phyloP scores from a whole-genome alignment of 2,888 invertebrate genomes.

The Globia sparganii region DNA sequence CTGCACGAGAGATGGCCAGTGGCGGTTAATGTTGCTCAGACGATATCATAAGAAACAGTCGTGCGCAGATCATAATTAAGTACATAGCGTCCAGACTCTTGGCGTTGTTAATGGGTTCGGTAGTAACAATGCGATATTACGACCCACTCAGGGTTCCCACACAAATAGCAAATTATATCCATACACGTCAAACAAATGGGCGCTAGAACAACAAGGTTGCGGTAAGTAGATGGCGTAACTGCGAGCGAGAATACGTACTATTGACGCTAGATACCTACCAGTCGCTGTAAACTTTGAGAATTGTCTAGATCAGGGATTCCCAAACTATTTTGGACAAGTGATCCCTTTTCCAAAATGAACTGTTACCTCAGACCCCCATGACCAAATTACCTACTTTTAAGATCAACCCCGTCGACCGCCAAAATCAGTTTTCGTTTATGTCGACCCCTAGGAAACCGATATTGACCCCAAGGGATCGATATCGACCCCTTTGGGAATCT shows the following conservation, averaged over 20 bases:
- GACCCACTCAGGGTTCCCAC: constrained; percentile 82
- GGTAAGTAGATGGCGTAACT: constrained; percentile 79
- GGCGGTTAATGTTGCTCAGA: constrained; percentile 61
- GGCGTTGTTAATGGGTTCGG: constrained; percentile 79
- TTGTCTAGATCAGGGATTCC: constrained; percentile 25
- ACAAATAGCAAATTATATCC: constrained; percentile 84
- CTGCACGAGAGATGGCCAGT: constrained; percentile 67
- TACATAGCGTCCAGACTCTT: constrained; percentile 78
- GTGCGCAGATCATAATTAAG: constrained; percentile 75
- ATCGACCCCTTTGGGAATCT: too few relatives aligned
- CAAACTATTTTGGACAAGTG: too few relatives aligned
- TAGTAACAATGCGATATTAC: constrained; percentile 85
- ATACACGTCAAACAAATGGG: constrained; percentile 83
- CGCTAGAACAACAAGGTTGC: constrained; percentile 83
- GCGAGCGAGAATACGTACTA: constrained; percentile 70
- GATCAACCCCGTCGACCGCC: too few relatives aligned
- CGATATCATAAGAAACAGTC: constrained; percentile 78
- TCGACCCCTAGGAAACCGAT: too few relatives aligned
- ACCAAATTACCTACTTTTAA: too few relatives aligned
- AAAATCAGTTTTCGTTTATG: too few relatives aligned
- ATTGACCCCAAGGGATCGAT: too few relatives aligned
- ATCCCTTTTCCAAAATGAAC: too few relatives aligned
- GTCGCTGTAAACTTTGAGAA: constrained; percentile 48
- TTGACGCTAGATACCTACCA: constrained; percentile 63
- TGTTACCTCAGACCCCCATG: too few relatives aligned